Base-by-base conservation (phyloP, 2,888 invertebrate species). In the Nineta flava region DNA sequence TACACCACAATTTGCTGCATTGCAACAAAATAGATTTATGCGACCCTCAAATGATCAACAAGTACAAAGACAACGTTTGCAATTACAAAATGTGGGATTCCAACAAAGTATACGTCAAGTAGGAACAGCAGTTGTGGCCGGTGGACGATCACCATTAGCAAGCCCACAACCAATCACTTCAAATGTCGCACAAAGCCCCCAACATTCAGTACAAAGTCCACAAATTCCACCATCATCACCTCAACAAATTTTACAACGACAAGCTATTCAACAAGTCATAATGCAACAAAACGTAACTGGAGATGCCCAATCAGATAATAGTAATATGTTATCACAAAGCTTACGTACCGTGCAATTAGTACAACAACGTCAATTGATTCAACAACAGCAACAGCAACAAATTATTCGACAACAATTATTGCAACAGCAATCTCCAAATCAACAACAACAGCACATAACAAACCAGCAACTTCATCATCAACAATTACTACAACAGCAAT, bases 101-200 rank as follows among this genome's bases (percentile, higher is more conserved):
- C 52, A 50, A 38, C 50, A 48, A 44, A 61, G 58, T 47, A 53
- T 59, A 21, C 54, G 60, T 58, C 26, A 26, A 26, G 26, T 26
- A 26, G 26, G 26, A 26, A 7, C 6, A 26, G 7, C 26, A 26
- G 26, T 26, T 26, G 26, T 26, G 4, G 58, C 62, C 7, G 63
- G 57, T 3, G 64, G 65, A 43, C 13, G 50, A 43, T 71, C 72
- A 1, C 71, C 73, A 0, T 61, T 72, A 1, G 71, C 72, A 40
- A 72, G 73, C 54, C 71, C 73, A 2, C 73, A 73, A 54, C 71
- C 73, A 2, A 56, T 72, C 53, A 71, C 71, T 2, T 71, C 74
- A 13, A 47, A 55, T 50, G 40, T 54, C 13, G 49, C 51, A 9
- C 57, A 57, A 47, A 49, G 58, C 15, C 55, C 59, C 44, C 55